Conservation (phyloP, 2,888 invertebrate species). For the Drosophila pseudotakahashii region DNA sequence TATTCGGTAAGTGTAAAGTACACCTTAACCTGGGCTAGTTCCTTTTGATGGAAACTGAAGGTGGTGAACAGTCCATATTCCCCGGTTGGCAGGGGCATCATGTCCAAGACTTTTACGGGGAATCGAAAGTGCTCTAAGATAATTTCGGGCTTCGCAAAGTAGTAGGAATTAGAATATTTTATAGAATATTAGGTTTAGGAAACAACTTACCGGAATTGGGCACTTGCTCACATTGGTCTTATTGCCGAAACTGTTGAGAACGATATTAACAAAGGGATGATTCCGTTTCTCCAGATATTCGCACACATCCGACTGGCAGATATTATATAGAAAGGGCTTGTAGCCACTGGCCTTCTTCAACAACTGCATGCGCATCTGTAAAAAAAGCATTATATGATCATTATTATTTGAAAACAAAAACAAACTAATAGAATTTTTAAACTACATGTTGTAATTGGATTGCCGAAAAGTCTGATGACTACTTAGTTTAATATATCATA, state of each 20-base stretch:
- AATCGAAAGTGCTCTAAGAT: conserved; percentile 61
- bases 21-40: conserved; percentile 53
- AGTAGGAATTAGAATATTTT: neutral
- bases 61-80: conserved; percentile 69
- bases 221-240: conserved; percentile 58
- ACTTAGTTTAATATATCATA: too few relatives aligned
- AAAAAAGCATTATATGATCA: neutral
- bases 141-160: conserved; percentile 45
- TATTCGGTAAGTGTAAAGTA: conserved; percentile 63
- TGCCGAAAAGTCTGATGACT: too few relatives aligned
- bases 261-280: conserved; percentile 72
- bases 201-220: conserved; percentile 55
- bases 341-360: conserved; percentile 74
- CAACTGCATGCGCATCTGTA: conserved; percentile 69
- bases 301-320: conserved; percentile 59
- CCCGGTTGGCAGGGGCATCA: conserved; percentile 65
- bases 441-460: too few relatives aligned
- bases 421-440: too few relatives aligned
- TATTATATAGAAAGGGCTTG: conserved; percentile 70
- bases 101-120: conserved; percentile 56
- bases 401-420: neutral
- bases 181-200: neutral
- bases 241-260: conserved; percentile 61
- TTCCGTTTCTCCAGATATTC: conserved; percentile 74
- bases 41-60: conserved; percentile 45